Percentiles rank a stretch among this genome's conserved stretches.
phyloP scores from a whole-genome alignment of 2,888 invertebrate species.

The Metalampra italica region DNA sequence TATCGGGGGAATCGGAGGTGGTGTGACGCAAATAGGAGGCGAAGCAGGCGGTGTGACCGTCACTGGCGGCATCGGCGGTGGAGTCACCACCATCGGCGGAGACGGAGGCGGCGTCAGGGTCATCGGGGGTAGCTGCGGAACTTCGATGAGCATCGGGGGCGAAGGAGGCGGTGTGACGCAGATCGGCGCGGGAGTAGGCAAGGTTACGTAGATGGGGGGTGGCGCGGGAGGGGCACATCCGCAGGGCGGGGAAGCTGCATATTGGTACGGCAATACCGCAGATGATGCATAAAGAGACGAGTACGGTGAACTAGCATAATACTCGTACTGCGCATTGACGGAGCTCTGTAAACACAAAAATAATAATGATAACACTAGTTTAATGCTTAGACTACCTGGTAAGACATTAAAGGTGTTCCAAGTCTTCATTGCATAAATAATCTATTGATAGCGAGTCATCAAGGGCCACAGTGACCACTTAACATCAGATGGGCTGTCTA shows the following conservation, averaged over 20 bases:
- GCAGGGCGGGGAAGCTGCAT: not conserved
- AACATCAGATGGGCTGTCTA: too few species aligned
- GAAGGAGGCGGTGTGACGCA: slow-evolving; percentile 41
- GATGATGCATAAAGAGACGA: not conserved
- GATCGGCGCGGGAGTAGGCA: slow-evolving; percentile 51
- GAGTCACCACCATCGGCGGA: slow-evolving; percentile 41
- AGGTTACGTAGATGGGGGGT: slow-evolving; percentile 48
- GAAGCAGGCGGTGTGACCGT: slow-evolving; percentile 37
- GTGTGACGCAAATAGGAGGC: slow-evolving; percentile 52
- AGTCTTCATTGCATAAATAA: too few species aligned
- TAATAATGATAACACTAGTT: too few species aligned
- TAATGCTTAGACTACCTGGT: not conserved
- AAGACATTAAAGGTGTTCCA: too few species aligned
- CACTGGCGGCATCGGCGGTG: slow-evolving; percentile 46
- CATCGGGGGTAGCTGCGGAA: slow-evolving; percentile 50
- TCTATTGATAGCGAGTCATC: too few species aligned
- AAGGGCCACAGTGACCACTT: too few species aligned
- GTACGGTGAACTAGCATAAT: slow-evolving; percentile 35
- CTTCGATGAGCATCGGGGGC: slow-evolving; percentile 44
- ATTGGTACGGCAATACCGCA: not conserved
- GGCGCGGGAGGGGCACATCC: slow-evolving; percentile 29
- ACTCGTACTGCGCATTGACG: slow-evolving; percentile 38
- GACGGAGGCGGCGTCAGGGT: slow-evolving; percentile 42
- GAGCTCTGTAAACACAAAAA: slow-evolving; percentile 37
- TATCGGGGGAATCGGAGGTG: slow-evolving; percentile 53